phyloP scores from a whole-genome alignment of 2,113 vertebrate species.

The Oryctolagus cuniculus region DNA sequence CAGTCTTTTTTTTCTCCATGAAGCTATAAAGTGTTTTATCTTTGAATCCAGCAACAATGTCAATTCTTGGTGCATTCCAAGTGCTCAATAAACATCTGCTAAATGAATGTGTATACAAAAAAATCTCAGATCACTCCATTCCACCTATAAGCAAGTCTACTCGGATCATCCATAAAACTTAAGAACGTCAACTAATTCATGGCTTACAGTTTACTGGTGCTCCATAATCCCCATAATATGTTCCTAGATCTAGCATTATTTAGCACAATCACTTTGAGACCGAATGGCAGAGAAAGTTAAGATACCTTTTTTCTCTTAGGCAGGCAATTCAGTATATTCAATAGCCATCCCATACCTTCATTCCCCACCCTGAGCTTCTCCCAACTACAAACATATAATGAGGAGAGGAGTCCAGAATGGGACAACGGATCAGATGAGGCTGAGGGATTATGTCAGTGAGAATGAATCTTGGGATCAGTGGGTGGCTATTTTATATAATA shows the following conservation, averaged over 20 bases:
- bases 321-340: neutral
- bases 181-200: neutral
- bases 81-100: neutral
- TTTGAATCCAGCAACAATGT: neutral
- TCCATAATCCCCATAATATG: neutral
- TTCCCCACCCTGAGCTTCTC: neutral
- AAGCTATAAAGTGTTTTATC: neutral
- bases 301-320: neutral
- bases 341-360: neutral
- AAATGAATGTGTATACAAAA: neutral
- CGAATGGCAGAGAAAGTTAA: neutral
- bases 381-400: neutral
- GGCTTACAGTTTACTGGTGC: neutral
- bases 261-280: neutral
- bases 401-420: neutral
- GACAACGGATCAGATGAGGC: neutral
- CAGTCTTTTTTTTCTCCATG: neutral
- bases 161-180: neutral
- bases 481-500: neutral
- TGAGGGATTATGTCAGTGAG: neutral
- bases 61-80: slow-evolving; percentile 19
- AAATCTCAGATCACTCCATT: neutral
- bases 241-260: neutral
- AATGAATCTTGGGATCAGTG: neutral
- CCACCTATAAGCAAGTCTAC: neutral